Evolutionary conservation across 2,888 invertebrate genomes (phyloP).

Genomic region (Agelastica alni): DNA sequence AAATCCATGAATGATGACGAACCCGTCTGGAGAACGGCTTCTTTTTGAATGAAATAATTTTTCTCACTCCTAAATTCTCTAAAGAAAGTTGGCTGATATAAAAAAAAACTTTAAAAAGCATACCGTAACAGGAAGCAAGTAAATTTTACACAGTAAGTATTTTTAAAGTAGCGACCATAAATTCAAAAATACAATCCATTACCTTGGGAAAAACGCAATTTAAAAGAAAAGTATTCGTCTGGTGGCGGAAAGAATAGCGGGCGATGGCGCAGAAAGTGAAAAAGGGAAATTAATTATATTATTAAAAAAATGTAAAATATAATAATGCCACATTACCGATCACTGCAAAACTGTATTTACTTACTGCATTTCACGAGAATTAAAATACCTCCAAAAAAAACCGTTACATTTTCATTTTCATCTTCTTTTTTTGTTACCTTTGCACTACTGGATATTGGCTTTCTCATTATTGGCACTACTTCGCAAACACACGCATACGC

Average conservation of each 20-base stretch:
- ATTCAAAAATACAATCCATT: slow-evolving; percentile 40
- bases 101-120: slow-evolving; percentile 32
- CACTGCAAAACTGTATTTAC: no score
- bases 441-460: no score
- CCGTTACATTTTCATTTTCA: no score
- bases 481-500: no score
- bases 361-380: no score
- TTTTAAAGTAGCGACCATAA: slow-evolving; percentile 41
- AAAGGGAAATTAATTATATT: no score
- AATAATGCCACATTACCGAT: no score
- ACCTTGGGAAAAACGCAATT: slow-evolving; percentile 38
- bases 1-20: slow-evolving; percentile 13
- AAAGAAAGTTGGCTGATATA: slow-evolving; percentile 32
- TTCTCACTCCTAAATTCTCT: slow-evolving; percentile 26
- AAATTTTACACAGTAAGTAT: slow-evolving; percentile 37
- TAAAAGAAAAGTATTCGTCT: slow-evolving; percentile 34
- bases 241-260: slow-evolving; percentile 28
- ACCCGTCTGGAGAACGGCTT: slow-evolving; percentile 2
- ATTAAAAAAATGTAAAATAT: no score
- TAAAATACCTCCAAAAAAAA: no score
- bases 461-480: no score
- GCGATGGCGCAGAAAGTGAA: not conserved
- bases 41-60: slow-evolving; percentile 19
- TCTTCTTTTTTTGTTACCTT: no score
- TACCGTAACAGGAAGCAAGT: slow-evolving; percentile 34